Conservation (phyloP, 23 tunicate species). For the Diplosoma virens region DNA sequence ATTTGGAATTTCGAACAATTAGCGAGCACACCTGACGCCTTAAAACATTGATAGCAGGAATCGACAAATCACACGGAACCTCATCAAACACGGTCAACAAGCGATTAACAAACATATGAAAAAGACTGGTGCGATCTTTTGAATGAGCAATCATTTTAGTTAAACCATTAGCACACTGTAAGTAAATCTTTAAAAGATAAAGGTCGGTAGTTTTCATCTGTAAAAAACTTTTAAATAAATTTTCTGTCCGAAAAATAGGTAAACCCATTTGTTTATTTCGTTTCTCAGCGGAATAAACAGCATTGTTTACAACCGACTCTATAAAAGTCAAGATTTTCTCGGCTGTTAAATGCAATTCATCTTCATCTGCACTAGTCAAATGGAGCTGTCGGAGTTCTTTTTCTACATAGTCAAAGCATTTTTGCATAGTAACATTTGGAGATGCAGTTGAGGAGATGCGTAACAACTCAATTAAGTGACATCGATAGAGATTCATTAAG, state of each 20-base stretch:
- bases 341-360: too few species aligned
- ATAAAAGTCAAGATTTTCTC: neutral
- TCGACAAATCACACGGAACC: neutral
- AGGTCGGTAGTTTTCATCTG: constrained; percentile 13
- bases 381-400: neutral
- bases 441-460: constrained; percentile 29
- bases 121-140: neutral
- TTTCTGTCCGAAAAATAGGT: constrained; percentile 14
- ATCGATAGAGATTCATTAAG: constrained; percentile 1
- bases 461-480: constrained; percentile 26
- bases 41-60: neutral
- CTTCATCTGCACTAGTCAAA: neutral
- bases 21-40: constrained; percentile 9
- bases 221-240: neutral
- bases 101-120: constrained; percentile 13
- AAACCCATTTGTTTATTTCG: neutral
- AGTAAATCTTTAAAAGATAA: neutral
- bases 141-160: constrained; percentile 27
- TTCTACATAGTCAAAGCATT: constrained; percentile 30
- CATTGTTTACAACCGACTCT: constrained; percentile 21
- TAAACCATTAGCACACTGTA: neutral
- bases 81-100: constrained; percentile 15
- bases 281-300: constrained; percentile 7
- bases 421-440: constrained; percentile 23
- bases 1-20: constrained; percentile 29